Conservation (phyloP, 2,888 invertebrate genomes). For the Standfussiana lucernea region DNA sequence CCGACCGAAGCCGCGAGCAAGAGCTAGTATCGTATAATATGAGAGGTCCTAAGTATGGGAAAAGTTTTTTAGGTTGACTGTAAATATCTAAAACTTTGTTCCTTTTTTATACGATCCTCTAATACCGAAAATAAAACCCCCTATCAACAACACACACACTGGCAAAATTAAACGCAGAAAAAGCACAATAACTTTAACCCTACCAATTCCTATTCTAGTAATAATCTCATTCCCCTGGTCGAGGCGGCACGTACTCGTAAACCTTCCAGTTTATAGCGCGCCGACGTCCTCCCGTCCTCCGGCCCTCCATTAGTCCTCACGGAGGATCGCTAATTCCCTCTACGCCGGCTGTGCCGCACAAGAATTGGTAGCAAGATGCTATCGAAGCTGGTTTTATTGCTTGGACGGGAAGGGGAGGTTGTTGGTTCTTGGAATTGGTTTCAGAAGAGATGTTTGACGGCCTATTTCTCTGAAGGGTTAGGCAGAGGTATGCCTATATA, state of each 20-base stretch:
- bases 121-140: neutral
- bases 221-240: slow-evolving; percentile 56
- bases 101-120: neutral
- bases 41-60: neutral
- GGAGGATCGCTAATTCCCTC: slow-evolving; percentile 69
- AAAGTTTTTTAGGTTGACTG: neutral
- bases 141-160: slow-evolving; percentile 13
- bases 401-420: slow-evolving; percentile 20
- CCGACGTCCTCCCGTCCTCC: slow-evolving; percentile 61
- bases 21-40: neutral
- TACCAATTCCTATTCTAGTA: slow-evolving; percentile 64
- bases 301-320: slow-evolving; percentile 66
- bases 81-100: neutral
- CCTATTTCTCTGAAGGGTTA: neutral
- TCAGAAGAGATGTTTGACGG: slow-evolving; percentile 1
- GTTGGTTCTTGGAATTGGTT: slow-evolving; percentile 16
- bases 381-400: slow-evolving; percentile 62
- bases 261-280: slow-evolving; percentile 63
- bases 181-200: slow-evolving; percentile 41
- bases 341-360: slow-evolving; percentile 57
- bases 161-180: slow-evolving; percentile 39
- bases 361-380: slow-evolving; percentile 61
- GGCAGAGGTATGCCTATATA: neutral
- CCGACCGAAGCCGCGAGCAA: neutral
- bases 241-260: slow-evolving; percentile 63